Evolutionary conservation across 2,888 invertebrate species (phyloP).

Genomic region (Meghimatium bilineatum): DNA sequence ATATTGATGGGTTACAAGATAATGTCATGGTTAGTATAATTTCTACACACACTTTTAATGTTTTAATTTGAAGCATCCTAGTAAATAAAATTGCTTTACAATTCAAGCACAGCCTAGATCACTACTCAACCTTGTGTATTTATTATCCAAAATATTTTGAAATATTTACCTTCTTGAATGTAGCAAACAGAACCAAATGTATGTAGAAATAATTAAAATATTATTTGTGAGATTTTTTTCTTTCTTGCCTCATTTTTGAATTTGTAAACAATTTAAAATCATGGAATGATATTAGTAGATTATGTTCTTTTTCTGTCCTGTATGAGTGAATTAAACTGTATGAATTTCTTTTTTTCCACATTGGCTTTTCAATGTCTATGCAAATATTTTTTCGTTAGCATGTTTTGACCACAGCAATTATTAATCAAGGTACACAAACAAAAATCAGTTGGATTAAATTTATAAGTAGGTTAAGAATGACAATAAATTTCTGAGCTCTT

Average conservation of each 20-base stretch:
- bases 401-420: not conserved
- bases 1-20: no score
- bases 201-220: not conserved
- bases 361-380: slow-evolving; percentile 1
- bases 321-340: not conserved
- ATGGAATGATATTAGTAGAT: slow-evolving; percentile 18
- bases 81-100: no score
- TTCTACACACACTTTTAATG: no score
- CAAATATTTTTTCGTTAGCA: not conserved
- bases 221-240: not conserved
- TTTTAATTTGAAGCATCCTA: no score
- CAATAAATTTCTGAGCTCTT: not conserved
- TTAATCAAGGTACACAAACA: not conserved
- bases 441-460: no score
- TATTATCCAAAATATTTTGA: not conserved
- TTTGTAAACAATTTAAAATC: not conserved
- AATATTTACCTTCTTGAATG: not conserved
- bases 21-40: no score
- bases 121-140: no score
- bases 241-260: not conserved
- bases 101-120: no score
- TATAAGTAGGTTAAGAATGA: not conserved
- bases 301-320: not conserved
- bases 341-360: not conserved
- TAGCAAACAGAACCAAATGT: not conserved